phyloP scores from a whole-genome alignment of 2,113 vertebrate species.

The Mionectes macconnelli region DNA sequence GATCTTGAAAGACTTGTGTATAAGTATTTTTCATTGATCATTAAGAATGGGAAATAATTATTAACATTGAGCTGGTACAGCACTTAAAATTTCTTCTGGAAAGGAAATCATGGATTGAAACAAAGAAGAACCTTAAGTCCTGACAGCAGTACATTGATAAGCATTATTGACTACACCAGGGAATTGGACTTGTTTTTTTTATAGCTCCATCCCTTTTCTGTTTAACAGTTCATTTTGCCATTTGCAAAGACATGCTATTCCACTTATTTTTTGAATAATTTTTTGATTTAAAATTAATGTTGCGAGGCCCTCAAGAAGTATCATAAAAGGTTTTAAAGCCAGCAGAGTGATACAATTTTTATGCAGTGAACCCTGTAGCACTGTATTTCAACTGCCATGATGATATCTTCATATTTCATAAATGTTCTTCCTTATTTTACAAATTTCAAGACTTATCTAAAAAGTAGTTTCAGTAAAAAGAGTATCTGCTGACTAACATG shows the following conservation, averaged over 20 bases:
- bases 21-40: not conserved
- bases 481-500: not conserved
- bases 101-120: not conserved
- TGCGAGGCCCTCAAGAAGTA: not conserved
- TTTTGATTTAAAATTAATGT: slow-evolving; percentile 14
- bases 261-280: not conserved
- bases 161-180: not conserved
- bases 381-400: not conserved
- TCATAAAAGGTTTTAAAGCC: not conserved
- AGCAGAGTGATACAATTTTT: not conserved
- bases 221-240: not conserved
- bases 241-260: not conserved
- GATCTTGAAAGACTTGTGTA: not conserved
- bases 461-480: not conserved
- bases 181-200: not conserved
- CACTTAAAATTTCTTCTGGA: not conserved
- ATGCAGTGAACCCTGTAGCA: not conserved
- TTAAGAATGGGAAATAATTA: not conserved
- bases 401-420: slow-evolving; percentile 19
- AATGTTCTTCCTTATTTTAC: not conserved
- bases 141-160: not conserved
- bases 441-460: not conserved
- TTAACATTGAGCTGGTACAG: not conserved
- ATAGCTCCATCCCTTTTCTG: not conserved
- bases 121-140: not conserved